These are phyloP conservation scores for Neosalanx taihuensis DNA, from an alignment of 2,797 vertebrate species.

Conservation along the genomic window DNA sequence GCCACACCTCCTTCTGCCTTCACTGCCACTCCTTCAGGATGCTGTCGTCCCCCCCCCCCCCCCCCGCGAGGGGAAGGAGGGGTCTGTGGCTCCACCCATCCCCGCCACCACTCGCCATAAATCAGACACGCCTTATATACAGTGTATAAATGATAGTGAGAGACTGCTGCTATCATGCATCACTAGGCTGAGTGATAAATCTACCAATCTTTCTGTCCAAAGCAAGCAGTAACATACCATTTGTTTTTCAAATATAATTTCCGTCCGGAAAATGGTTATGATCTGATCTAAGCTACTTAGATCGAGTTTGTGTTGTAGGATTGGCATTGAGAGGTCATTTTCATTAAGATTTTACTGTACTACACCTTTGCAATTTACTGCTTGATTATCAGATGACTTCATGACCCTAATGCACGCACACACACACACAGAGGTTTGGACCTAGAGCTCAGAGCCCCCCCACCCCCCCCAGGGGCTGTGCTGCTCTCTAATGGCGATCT, in stretches of 20 bases:
- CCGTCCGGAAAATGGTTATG: too few relatives aligned
- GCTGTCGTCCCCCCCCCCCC: not conserved
- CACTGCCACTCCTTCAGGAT: too few relatives aligned
- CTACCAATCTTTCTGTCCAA: too few relatives aligned
- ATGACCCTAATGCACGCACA: not conserved
- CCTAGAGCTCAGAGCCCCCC: not conserved
- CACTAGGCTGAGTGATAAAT: too few relatives aligned
- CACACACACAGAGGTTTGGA: not conserved
- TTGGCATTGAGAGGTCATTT: not conserved
- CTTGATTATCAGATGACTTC: not conserved
- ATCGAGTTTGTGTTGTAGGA: too few relatives aligned
- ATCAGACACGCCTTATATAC: too few relatives aligned
- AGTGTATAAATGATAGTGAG: not conserved
- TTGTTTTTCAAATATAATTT: too few relatives aligned
- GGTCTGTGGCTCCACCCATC: constrained; percentile 29
- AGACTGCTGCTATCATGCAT: too few relatives aligned
- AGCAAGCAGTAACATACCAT: too few relatives aligned
- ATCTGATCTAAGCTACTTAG: too few relatives aligned
- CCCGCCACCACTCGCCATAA: not conserved
- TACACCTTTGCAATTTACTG: not conserved
- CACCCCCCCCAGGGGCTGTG: not conserved
- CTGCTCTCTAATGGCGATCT: constrained; percentile 47
- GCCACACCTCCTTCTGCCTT: too few relatives aligned
- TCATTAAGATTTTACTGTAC: not conserved
- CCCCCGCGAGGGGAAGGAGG: not conserved